Evolutionary conservation across 2,113 vertebrate genomes (phyloP).

Genomic region (Menura novaehollandiae): DNA sequence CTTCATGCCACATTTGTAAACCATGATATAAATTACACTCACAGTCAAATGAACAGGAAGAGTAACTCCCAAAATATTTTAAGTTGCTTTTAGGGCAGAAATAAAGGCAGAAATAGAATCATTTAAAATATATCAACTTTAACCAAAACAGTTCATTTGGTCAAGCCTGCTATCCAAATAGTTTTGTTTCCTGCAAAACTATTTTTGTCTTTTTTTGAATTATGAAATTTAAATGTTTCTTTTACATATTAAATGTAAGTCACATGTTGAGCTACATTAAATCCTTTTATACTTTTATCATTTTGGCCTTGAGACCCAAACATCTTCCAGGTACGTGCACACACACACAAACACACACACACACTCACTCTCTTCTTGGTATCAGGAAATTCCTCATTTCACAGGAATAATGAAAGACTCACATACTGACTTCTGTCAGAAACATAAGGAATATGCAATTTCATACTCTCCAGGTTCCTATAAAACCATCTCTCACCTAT

Average conservation of each 20-base stretch:
- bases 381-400: conserved; percentile 59
- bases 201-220: conserved; percentile 67
- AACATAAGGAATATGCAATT: conserved; percentile 67
- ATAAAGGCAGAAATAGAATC: conserved; percentile 64
- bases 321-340: neutral
- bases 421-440: conserved; percentile 62
- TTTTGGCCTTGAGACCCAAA: conserved; percentile 26
- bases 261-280: conserved; percentile 16
- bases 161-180: conserved; percentile 64
- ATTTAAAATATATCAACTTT: conserved; percentile 68
- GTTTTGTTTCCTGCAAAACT: conserved; percentile 71
- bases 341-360: neutral
- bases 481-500: conserved; percentile 69
- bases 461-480: conserved; percentile 63
- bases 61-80: conserved; percentile 64
- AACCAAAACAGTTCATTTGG: conserved; percentile 55
- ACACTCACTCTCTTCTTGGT: neutral
- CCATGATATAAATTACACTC: conserved; percentile 69
- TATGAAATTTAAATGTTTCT: conserved; percentile 68
- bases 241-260: conserved; percentile 44
- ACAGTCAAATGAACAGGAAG: conserved; percentile 71
- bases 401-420: conserved; percentile 57
- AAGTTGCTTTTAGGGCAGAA: conserved; percentile 57
- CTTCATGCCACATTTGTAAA: conserved; percentile 65
- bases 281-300: conserved; percentile 14